phyloP scores from a whole-genome alignment of 1,140 invertebrate species.

The Aphaenogaster rudis region DNA sequence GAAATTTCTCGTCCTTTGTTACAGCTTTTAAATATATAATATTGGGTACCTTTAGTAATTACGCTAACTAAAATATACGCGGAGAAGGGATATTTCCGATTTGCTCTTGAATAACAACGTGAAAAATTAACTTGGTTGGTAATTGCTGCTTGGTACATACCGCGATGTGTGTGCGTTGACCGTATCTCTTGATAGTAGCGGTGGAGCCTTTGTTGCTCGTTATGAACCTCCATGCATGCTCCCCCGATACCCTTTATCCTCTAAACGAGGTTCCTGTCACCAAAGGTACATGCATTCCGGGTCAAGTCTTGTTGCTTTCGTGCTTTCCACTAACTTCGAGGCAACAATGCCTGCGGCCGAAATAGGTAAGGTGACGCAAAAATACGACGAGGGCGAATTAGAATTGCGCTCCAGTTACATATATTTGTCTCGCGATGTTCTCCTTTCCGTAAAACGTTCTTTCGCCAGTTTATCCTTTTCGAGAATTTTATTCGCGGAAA shows the following conservation, averaged over 20 bases:
- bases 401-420: conserved; percentile 40
- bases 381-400: conserved; percentile 49
- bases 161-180: conserved; percentile 10
- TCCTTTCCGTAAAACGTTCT: conserved; percentile 23
- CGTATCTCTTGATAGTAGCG: conserved; percentile 39
- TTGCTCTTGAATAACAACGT: background rate
- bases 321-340: conserved; percentile 41
- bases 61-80: background rate
- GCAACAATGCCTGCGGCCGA: conserved; percentile 32
- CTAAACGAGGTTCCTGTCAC: conserved; percentile 51
- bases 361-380: conserved; percentile 37
- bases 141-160: conserved; percentile 16
- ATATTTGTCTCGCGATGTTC: conserved; percentile 30
- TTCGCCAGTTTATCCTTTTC: conserved; percentile 43
- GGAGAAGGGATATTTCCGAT: background rate
- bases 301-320: conserved; percentile 43
- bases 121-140: conserved; percentile 40
- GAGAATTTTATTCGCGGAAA: conserved; percentile 13
- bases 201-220: conserved; percentile 48
- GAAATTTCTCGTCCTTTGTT: background rate
- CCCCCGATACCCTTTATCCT: conserved; percentile 53
- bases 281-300: conserved; percentile 52
- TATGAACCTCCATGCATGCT: conserved; percentile 40
- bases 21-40: background rate
- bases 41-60: background rate